Evolutionary conservation across 2,888 invertebrate genomes (phyloP), one percentile per base, ranked within the genome.

Genomic region (Cantharis nigra): DNA sequence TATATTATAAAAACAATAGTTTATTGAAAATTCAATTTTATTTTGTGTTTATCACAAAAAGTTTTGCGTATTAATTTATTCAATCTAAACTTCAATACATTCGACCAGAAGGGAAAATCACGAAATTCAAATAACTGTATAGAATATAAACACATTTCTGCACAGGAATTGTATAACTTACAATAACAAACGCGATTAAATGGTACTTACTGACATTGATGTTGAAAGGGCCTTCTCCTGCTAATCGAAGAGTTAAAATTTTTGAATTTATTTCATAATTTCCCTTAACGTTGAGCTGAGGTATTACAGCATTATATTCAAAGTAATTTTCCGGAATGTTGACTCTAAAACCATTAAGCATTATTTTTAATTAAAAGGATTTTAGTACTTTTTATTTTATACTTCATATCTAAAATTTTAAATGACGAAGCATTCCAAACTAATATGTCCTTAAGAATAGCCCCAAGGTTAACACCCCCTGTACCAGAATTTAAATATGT

Each of bases 351-450:
- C n/a, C 4, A 1, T 33, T 5, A 33, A n/a, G 10, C 11, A 64
- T 16, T n/a, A 33, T 33, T 33, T 33, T 33, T 5, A 33, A 5
- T 13, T 13, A n/a, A 3, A 5, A 2, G 13, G 13, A 33, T 33
- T 13, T 33, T n/a, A n/a, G 4, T 5, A 13, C 0, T 9, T 3
- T 16, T 28, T 28, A 33, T 64, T 20, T 7, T 11, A 67, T 83
- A 92, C 93, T 90, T 91, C 10, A 93, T 85, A 83, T 91, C 90
- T 78, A 90, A 87, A 18, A 92, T 90, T 82, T 91, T 89, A 84
- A 92, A 92, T 82, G 90, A 88, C 79, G 92, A 91, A 0, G 92
- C 91, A 5, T 92, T 93, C 79, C 90, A 89, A 13, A 92, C 92
- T 82, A 90, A n/a, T 18, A 75, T 18, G 13, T 75, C 16, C 5